phyloP scores from a whole-genome alignment of 2,797 vertebrate species.

The Gephyroberyx darwinii region DNA sequence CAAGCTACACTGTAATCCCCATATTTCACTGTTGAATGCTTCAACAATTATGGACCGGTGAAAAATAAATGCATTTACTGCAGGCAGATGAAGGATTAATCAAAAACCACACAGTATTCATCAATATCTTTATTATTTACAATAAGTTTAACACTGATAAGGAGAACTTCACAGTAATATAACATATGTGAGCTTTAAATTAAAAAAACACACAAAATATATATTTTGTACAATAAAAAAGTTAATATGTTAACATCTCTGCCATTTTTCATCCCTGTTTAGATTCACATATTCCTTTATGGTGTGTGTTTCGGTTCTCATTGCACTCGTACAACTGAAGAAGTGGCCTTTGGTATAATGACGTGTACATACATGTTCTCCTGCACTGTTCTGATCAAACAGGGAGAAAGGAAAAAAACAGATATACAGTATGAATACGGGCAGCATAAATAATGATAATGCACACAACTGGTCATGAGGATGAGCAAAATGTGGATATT shows the following conservation, averaged over 20 bases:
- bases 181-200: slow-evolving; percentile 96
- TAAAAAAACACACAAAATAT: slow-evolving; percentile 92
- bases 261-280: slow-evolving; percentile 84
- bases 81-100: slow-evolving; percentile 1
- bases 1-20: too few relatives aligned
- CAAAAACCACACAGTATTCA: slow-evolving; percentile 57
- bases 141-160: slow-evolving; percentile 99
- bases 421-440: slow-evolving; percentile 68
- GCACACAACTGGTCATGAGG: slow-evolving; percentile 39
- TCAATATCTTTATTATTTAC: slow-evolving; percentile 93
- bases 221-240: slow-evolving; percentile 93
- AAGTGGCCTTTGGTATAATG: slow-evolving; percentile 87
- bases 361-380: slow-evolving; percentile 68
- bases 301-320: slow-evolving; percentile 75
- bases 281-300: slow-evolving; percentile 84
- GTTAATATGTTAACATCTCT: slow-evolving; percentile 84
- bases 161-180: slow-evolving; percentile 99
- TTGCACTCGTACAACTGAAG: slow-evolving; percentile 86
- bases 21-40: background rate
- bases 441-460: slow-evolving; percentile 69
- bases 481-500: slow-evolving; percentile 26
- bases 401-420: slow-evolving; percentile 58
- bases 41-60: background rate
- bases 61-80: background rate
- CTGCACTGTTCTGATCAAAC: slow-evolving; percentile 73